Evolutionary conservation across 92 coral and sea anemone genomes (phyloP), one percentile per base, ranked within the genome.

Genomic region (Palythoa heliodiscus): DNA sequence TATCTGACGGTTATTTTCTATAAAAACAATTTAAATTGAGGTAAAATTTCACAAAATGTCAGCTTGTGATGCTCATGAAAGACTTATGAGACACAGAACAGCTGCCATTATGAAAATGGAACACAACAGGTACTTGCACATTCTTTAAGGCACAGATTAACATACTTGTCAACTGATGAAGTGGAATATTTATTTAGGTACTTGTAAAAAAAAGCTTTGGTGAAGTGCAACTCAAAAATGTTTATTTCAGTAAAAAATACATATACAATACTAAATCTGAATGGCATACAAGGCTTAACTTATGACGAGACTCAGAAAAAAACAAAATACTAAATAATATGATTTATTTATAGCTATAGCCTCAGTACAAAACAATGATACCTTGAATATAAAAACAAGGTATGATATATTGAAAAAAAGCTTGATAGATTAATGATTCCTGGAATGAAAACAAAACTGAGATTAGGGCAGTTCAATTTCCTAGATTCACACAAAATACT

Each of bases 41-140:
- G 60, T 50, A 67, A 66, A 80, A 38, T 25, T 63, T 55, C 54
- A 80, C 84, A 64, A 80, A 80, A 80, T 80, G 84, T 64, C 74
- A 66, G 84, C 84, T 80, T 80, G 40, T 66, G 74, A 80, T 66
- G 84, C 84, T 80, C 84, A 80, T 80, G 60, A 80, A 80, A 63
- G 73, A 64, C 84, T 80, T 64, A 80, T 80, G 84, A 80, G 84
- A 25, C 25, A n/a, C 37, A 66, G 40, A 67, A 80, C 84, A 80
- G 84, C 84, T 80, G 84, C 47, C 84, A 76, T 76, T 48, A 73
- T 23, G 61, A 80, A 80, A 80, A 48, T 61, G 66, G 66, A 66
- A 66, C 84, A 66, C 35, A 63, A 66, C 84, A 80, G 84, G 84
- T 80, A 80, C 74, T 80, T 47, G 58, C 60, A 80, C 73, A 78